Conservation (phyloP, 2,888 invertebrate genomes). For the Orgyia antiqua region DNA sequence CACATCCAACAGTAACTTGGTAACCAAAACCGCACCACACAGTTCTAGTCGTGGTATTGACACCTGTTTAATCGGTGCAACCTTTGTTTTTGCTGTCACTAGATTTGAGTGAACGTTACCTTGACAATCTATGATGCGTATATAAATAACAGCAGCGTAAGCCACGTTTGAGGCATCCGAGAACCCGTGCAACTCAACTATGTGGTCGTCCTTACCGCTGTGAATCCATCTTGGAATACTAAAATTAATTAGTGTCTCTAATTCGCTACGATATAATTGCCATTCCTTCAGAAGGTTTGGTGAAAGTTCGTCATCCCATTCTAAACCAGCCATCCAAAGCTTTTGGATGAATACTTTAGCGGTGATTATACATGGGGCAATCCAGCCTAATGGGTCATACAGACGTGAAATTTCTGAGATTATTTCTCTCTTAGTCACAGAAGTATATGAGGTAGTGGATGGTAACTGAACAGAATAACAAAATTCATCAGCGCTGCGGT, state of each 20-base stretch:
- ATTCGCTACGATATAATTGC: constrained; percentile 12
- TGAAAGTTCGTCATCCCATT: constrained; percentile 9
- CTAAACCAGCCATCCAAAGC: too few relatives aligned
- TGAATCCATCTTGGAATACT: constrained; percentile 17
- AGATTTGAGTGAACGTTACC: not conserved
- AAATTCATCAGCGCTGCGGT: constrained; percentile 13
- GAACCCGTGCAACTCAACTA: constrained; percentile 1
- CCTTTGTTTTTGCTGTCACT: constrained; percentile 3
- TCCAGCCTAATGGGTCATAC: too few relatives aligned
- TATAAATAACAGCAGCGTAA: constrained; percentile 1
- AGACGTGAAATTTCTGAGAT: too few relatives aligned
- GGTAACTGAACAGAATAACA: constrained; percentile 17
- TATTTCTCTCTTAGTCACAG: too few relatives aligned
- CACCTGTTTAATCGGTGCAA: constrained; percentile 2
- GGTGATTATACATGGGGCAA: too few relatives aligned
- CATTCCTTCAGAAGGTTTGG: constrained; percentile 12
- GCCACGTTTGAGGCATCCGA: constrained; percentile 1
- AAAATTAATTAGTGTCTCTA: constrained; percentile 6
- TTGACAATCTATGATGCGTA: not conserved
- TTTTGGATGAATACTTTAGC: too few relatives aligned
- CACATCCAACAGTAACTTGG: not conserved
- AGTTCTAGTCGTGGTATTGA: constrained; percentile 5
- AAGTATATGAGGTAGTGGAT: too few relatives aligned
- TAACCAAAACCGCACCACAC: constrained; percentile 2
- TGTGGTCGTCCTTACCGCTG: not conserved